Evolutionary conservation across 64 coral and sea anemone species (phyloP), one percentile per base, ranked within the genome.

Genomic region (Orbicella faveolata): DNA sequence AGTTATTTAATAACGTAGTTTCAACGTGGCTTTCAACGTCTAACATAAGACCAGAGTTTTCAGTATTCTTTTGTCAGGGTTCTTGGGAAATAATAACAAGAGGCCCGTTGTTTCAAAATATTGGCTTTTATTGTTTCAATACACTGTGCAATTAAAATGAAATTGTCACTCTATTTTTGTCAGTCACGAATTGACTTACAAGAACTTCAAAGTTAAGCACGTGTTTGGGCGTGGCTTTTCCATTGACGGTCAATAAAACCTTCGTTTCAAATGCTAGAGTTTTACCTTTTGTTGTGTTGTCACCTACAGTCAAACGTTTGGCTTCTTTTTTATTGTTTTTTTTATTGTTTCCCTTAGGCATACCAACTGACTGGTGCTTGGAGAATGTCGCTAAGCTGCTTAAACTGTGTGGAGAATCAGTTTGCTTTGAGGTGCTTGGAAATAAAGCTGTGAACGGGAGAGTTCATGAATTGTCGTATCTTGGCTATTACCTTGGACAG

Each of bases 361-460:
- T 93, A 36, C 91, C 91, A 37, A 85, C 78, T 78, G 94, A 95
- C 54, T 99, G 97, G 97, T 99, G 97, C 68, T 81, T 96, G 63
- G 97, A 99, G 82, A 99, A 99, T 79, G 87, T 95, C 54, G 93
- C 97, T 33, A 99, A 99, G 62, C 77, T 99, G 62, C 86, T 99
- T 37, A 94, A 95, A 52, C 79, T 99, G 61, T 99, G 88, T 61
- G 94, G 97, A 36, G 88, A 99, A 73, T 83, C 76, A 52, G 93
- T 99, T 63, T 87, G 88, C 37, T 88, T 85, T 30, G 91, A 92
- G 36, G 91, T 99, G 37, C 88, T 99, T 44, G 97, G 94, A 88
- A 99, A 94, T 62, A 99, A 96, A 87, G 97, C 97, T 85, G 89
- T 99, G 9, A 99, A 99, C 78, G 97, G 97, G 61, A 92, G 94